Percentiles rank a stretch among this genome's conserved stretches.
Evolutionary conservation across 2,888 invertebrate species (phyloP).

Genomic region (Noctua janthe): DNA sequence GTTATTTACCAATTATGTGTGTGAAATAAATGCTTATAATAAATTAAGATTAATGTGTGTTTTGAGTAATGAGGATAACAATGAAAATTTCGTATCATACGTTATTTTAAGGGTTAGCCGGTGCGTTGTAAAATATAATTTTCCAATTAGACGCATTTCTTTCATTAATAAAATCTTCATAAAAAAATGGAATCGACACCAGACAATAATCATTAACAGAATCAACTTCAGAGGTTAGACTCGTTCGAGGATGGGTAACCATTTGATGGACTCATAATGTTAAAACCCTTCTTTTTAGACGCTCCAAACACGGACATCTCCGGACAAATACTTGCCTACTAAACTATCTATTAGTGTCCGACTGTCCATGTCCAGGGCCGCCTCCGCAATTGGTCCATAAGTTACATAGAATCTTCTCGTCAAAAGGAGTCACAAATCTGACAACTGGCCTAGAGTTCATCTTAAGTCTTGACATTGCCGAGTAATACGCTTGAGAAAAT

Average conservation of each 20-base stretch:
- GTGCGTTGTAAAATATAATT: neutral
- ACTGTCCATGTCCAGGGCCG: neutral
- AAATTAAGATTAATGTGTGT: slow-evolving; percentile 10
- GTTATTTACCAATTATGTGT: slow-evolving; percentile 48
- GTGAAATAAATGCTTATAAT: slow-evolving; percentile 28
- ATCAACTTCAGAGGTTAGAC: neutral
- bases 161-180: no score
- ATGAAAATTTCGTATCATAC: neutral
- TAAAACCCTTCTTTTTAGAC: neutral
- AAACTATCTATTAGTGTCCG: neutral
- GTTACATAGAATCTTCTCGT: neutral
- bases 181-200: neutral
- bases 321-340: neutral
- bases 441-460: neutral
- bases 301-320: neutral
- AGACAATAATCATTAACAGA: neutral
- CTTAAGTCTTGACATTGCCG: neutral
- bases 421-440: neutral
- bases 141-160: no score
- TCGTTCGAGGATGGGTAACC: neutral
- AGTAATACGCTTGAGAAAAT: neutral
- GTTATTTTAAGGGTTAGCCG: neutral
- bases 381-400: neutral
- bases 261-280: neutral
- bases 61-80: slow-evolving; percentile 1